These are phyloP conservation scores for Urophycis tenuis DNA, from an alignment of 2,797 vertebrate genomes.

Conservation along the genomic window DNA sequence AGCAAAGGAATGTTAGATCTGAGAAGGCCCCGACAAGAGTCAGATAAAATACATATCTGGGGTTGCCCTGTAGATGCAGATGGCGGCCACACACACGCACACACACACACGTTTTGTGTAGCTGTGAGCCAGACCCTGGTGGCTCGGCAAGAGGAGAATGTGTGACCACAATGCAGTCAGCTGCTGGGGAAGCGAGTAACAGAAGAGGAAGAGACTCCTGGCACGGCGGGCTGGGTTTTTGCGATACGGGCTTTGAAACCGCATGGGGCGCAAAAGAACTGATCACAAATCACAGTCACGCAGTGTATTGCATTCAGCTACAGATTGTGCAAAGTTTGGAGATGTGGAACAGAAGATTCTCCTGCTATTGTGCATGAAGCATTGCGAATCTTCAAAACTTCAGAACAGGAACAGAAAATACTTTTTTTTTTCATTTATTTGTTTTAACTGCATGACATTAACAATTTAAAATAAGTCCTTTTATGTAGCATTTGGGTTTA, in stretches of 20 bases:
- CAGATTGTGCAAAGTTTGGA: background rate
- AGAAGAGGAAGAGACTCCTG: conserved; percentile 25
- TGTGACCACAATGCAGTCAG: conserved; percentile 26
- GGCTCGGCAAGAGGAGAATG: conserved; percentile 23
- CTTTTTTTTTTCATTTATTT: too few relatives aligned
- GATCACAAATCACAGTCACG: background rate
- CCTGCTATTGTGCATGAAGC: too few relatives aligned
- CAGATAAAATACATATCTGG: background rate
- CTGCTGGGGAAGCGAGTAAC: conserved; percentile 29
- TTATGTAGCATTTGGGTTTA: too few relatives aligned
- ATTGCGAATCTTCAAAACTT: too few relatives aligned
- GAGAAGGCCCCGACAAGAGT: background rate
- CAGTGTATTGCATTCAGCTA: background rate
- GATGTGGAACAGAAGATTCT: too few relatives aligned
- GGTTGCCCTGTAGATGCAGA: background rate
- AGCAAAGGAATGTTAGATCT: background rate
- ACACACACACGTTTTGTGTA: conserved; percentile 19
- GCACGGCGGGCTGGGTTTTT: background rate
- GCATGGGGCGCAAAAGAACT: background rate
- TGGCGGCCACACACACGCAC: background rate
- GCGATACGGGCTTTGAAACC: background rate
- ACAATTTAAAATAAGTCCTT: too few relatives aligned
- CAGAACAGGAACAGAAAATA: too few relatives aligned
- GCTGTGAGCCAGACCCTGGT: conserved; percentile 29
- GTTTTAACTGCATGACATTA: too few relatives aligned